Conservation (phyloP, 2,797 vertebrate genomes). For the Buceros bicornis region DNA sequence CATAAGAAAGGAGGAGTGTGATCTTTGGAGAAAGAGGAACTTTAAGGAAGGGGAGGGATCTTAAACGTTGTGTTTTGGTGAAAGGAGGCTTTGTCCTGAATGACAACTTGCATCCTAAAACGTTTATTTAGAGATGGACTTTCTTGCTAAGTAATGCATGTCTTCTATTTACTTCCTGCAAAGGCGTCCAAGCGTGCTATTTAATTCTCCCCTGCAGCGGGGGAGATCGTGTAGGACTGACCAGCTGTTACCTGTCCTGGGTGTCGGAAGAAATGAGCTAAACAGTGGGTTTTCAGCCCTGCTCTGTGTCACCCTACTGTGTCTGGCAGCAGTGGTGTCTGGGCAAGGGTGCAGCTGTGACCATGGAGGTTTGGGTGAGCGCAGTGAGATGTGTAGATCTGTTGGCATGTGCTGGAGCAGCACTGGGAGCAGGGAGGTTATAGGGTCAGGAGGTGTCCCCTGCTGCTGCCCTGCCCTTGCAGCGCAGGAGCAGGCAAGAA, state of each 20-base stretch:
- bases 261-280: neutral
- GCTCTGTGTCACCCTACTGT: accelerated
- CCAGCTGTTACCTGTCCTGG: accelerated
- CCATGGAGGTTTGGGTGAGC: accelerated
- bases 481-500: neutral
- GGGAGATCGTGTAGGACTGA: accelerated
- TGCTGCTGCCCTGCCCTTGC: accelerated
- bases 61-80: neutral
- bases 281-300: neutral
- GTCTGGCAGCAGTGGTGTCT: accelerated
- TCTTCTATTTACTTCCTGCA: accelerated
- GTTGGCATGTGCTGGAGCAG: neutral
- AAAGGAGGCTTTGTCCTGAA: neutral
- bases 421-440: accelerated
- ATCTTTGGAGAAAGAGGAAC: neutral
- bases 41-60: neutral
- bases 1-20: neutral
- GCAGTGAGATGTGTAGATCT: neutral
- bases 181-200: neutral
- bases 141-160: neutral
- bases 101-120: neutral
- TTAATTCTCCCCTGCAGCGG: accelerated
- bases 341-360: accelerated
- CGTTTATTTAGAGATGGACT: neutral
- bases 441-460: neutral